Conservation (phyloP, 2,113 vertebrate genomes). For the Helogale parvula region DNA sequence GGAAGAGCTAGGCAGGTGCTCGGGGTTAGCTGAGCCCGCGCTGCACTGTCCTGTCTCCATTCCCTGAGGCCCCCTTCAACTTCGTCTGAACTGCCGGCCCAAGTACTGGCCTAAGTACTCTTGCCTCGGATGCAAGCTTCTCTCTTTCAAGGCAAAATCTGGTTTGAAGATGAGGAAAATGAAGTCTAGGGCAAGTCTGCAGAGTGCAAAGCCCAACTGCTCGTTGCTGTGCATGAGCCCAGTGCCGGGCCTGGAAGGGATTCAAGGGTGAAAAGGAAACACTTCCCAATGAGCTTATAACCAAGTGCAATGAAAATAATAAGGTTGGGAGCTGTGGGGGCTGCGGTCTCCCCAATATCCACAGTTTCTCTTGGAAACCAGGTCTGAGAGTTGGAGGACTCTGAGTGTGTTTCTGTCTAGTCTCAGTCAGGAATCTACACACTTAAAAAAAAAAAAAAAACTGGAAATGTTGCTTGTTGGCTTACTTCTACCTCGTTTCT, state of each 20-base stretch:
- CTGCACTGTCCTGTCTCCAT: no score
- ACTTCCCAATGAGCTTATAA: not conserved
- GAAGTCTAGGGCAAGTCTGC: not conserved
- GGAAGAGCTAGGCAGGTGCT: not conserved
- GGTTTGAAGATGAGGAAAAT: not conserved
- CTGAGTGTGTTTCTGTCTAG: no score
- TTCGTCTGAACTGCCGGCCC: no score
- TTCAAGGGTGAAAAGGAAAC: not conserved
- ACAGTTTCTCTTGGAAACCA: not conserved
- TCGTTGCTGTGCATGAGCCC: not conserved
- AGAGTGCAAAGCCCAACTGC: not conserved
- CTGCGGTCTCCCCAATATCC: not conserved
- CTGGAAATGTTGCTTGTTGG: not conserved
- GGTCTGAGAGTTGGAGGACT: not conserved
- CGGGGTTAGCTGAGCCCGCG: no score
- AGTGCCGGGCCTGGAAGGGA: not conserved
- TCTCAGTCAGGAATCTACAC: not conserved
- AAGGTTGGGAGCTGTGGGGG: no score
- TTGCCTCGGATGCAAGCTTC: not conserved
- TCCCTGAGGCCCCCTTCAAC: fast-evolving
- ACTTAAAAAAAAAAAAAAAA: not conserved
- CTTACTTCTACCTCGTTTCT: not conserved
- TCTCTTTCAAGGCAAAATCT: not conserved
- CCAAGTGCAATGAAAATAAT: not conserved
- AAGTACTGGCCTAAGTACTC: not conserved